These are phyloP conservation scores for Sebastes paucispinis DNA, from an alignment of 2,797 vertebrate species.

Conservation along the genomic window DNA sequence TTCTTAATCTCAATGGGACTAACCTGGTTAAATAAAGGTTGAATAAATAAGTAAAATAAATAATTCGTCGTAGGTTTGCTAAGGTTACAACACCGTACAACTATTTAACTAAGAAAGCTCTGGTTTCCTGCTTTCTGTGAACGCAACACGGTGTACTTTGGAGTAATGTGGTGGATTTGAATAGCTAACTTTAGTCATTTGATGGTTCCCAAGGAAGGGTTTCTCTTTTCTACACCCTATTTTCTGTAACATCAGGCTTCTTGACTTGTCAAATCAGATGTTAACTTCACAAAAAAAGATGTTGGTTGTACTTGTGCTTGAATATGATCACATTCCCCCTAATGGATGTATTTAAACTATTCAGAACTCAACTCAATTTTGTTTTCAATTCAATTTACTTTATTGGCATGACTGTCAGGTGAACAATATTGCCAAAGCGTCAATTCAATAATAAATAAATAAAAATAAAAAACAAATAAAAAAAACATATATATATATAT, in stretches of 20 bases:
- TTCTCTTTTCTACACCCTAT: accelerated
- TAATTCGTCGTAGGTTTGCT: neutral
- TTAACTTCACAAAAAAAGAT: accelerated
- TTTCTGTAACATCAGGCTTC: neutral
- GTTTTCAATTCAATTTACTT: no score
- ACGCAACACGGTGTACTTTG: neutral
- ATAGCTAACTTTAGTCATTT: neutral
- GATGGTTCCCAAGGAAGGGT: accelerated
- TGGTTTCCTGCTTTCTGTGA: constrained; percentile 15
- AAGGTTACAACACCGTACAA: accelerated
- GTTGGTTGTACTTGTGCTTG: neutral
- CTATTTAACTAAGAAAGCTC: neutral
- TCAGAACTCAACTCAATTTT: neutral
- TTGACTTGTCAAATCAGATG: neutral
- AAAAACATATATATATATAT: no score
- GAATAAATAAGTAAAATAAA: no score
- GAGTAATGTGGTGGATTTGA: neutral
- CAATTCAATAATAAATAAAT: no score
- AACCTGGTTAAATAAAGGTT: no score
- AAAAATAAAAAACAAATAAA: no score
- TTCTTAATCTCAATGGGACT: no score
- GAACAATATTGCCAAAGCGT: no score
- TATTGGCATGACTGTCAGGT: no score
- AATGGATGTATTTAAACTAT: neutral
- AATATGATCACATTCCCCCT: neutral